Base-by-base conservation (phyloP, 2,113 vertebrate genomes). In the Glaucidium brasilianum region DNA sequence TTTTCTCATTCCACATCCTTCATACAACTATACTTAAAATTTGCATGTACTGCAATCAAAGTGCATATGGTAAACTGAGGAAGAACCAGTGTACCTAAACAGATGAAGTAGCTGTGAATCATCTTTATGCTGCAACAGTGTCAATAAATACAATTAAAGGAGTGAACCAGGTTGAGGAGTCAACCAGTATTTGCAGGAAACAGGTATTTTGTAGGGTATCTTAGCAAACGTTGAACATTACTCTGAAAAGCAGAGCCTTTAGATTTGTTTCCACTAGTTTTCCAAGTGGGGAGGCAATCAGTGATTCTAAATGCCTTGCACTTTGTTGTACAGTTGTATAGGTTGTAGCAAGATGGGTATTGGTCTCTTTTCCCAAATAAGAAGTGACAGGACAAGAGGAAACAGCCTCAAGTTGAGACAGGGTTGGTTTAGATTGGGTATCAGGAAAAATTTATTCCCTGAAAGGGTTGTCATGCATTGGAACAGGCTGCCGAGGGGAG, bases 291-390 rank as follows among this genome's bases (percentile, higher is more conserved):
- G n/a, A 55, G 22, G 60, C 23, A 49, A 50, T 1, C 12, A 4
- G 53, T 2, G 6, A n/a, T 21, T 56, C 37, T 5, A 11, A 71
- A 75, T 5, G 4, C 37, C 15, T 67, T 23, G 15, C 27, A 41
- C 9, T 50, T 29, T 0, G 0, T 3, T 8, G 50, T 20, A 10
- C 25, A 18, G 15, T 23, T 37, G 21, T 18, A 59, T 20, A 53
- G 10, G 32, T 6, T 50, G 30, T 12, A 78, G n/a, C 0, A 0
- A 64, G 49, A 25, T 6, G 10, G 10, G 37, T 11, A 6, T 13
- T 22, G 6, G 45, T n/a, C 25, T 45, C 71, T 45, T 16, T 4
- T 62, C n/a, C 34, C 55, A 50, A 50, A 3, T 26, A 67, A 37
- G 6, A 49, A 73, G 34, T 6, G 9, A 49, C 0, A 43, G 30